These are phyloP conservation scores for Gallinago media DNA, from an alignment of 2,113 vertebrate genomes.

Conservation along the genomic window DNA sequence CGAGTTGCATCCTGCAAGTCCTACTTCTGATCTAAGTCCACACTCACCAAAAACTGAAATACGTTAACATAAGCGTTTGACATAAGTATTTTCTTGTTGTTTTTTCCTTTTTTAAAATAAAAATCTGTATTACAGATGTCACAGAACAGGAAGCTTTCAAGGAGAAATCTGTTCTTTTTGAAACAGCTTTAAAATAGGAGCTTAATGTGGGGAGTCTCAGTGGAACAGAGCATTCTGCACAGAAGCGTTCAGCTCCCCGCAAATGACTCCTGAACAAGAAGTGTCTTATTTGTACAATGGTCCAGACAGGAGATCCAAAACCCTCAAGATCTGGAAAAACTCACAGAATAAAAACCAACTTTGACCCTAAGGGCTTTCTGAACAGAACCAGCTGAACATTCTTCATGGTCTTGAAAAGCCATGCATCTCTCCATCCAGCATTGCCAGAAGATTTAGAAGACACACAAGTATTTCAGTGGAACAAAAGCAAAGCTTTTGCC, in stretches of 20 bases:
- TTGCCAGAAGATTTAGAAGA: neutral
- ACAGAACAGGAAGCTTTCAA: neutral
- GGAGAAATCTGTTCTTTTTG: neutral
- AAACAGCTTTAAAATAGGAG: neutral
- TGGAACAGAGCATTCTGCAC: neutral
- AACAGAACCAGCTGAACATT: neutral
- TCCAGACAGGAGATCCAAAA: neutral
- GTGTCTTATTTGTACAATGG: neutral
- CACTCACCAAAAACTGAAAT: neutral
- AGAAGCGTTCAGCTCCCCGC: neutral
- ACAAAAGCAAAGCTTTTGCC: neutral
- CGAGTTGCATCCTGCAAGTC: neutral
- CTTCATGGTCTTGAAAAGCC: neutral
- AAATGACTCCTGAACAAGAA: neutral
- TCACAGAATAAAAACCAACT: neutral
- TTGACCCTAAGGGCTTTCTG: neutral
- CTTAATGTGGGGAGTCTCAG: fast-evolving
- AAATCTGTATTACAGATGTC: neutral
- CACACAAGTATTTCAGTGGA: neutral
- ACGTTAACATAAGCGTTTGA: neutral
- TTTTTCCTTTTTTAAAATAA: neutral
- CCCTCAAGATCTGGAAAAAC: neutral
- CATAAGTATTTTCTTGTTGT: no score
- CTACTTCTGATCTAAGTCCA: neutral
- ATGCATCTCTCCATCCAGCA: neutral